phyloP scores from a whole-genome alignment of 2,888 invertebrate species.

The Deilephila elpenor region DNA sequence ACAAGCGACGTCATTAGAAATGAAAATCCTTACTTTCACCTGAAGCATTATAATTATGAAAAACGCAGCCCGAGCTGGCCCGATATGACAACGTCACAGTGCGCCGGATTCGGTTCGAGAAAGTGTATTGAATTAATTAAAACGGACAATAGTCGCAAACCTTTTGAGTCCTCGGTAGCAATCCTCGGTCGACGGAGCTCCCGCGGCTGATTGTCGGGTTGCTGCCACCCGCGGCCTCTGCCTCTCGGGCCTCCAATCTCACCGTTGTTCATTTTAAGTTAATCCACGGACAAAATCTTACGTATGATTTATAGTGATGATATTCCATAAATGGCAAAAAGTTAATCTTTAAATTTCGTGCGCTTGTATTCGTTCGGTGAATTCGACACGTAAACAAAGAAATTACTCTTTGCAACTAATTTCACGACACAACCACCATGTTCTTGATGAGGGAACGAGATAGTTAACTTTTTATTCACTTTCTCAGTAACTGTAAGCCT shows the following conservation, averaged over 20 bases:
- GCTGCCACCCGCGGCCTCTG: conserved; percentile 81
- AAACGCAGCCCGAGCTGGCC: conserved; percentile 60
- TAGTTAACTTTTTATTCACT: not conserved
- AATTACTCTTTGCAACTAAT: conserved; percentile 65
- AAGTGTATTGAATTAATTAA: conserved; percentile 48
- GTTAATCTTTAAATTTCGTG: conserved; percentile 41
- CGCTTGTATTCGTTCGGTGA: conserved; percentile 49
- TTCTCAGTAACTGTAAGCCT: not conserved
- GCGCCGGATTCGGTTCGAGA: conserved; percentile 51
- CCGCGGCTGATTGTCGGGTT: conserved; percentile 75
- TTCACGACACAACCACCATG: conserved; percentile 75
- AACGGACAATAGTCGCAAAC: conserved; percentile 50
- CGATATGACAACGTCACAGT: conserved; percentile 65
- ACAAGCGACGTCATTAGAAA: conserved; percentile 76
- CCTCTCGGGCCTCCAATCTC: conserved; percentile 80
- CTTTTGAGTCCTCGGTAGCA: conserved; percentile 69
- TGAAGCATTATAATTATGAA: conserved; percentile 66
- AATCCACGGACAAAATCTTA: conserved; percentile 50
- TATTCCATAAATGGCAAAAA: conserved; percentile 69
- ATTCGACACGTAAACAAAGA: conserved; percentile 84
- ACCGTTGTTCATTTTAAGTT: conserved; percentile 81
- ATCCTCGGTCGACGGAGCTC: conserved; percentile 77
- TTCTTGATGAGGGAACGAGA: conserved; percentile 44
- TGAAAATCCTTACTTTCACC: conserved; percentile 81
- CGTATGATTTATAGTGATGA: conserved; percentile 52